phyloP scores from a whole-genome alignment of 1,140 invertebrate genomes.

The Brachionus sp. region DNA sequence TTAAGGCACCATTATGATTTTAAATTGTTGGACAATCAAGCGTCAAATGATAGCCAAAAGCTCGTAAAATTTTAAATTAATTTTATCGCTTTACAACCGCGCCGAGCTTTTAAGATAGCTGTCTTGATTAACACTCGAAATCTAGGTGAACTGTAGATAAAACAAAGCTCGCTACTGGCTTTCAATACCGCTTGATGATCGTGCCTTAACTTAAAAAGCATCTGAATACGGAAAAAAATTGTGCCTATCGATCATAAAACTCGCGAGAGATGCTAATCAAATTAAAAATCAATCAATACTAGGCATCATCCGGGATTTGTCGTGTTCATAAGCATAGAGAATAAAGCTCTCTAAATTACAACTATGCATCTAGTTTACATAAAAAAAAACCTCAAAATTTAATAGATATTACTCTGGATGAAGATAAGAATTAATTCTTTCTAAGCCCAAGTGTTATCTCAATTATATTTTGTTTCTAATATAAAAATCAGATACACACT shows the following conservation, averaged over 20 bases:
- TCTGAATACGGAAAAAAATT: not conserved
- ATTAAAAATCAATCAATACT: constrained; percentile 5
- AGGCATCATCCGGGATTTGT: constrained; percentile 2
- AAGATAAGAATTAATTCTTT: not conserved
- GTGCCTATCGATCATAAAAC: not conserved
- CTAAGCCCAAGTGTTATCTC: not conserved
- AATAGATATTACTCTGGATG: not conserved
- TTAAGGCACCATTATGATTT: not conserved
- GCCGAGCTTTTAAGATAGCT: not conserved
- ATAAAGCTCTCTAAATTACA: not conserved
- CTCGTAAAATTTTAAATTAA: not conserved
- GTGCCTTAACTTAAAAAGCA: not conserved
- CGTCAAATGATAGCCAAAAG: not conserved
- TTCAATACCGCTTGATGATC: not conserved
- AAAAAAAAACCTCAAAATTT: not conserved
- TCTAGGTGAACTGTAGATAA: constrained; percentile 1
- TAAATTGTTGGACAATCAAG: not conserved
- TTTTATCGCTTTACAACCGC: not conserved
- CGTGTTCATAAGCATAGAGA: not conserved
- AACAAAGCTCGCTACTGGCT: not conserved
- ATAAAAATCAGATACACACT: not conserved
- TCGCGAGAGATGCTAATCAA: not conserved
- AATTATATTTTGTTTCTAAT: not conserved
- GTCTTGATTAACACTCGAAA: constrained; percentile 1
- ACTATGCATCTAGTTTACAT: not conserved